Evolutionary conservation across 2,113 vertebrate species (phyloP), one percentile per base, ranked within the genome.

Genomic region (Eretmochelys imbricata): DNA sequence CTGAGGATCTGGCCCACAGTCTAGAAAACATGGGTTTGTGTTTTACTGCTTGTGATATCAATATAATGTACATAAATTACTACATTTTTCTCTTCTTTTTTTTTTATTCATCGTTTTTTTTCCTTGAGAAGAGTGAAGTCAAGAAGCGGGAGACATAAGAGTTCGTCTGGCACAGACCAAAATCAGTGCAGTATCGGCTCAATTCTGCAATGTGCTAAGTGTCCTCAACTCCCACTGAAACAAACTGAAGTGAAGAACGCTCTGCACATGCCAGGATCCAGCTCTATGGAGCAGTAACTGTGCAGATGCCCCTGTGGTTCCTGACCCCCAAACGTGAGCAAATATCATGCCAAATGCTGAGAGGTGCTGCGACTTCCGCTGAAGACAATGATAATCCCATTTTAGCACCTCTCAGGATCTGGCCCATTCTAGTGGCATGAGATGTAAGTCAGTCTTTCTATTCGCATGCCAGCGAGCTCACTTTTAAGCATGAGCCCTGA

Each of bases 181-280:
- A 46, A 0, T 17, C 81, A 84, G 85, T 10, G 8, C 38, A 69
- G 6, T 42, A 69, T 87, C 5, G 3, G 27, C 8, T 80, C n/a
- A 12, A 8, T 83, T n/a, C 38, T 85, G 13, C 6, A 75, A 7
- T 20, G 11, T 5, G 35, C 31, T 29, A 50, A 83, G 4, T 49
- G 84, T 1, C 4, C 29, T 93, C 19, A 46, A 51, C 4, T 81
- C 1, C 0, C 5, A 80, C 3, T 14, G 29, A 1, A 5, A 9
- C 62, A 27, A 20, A 50, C 25, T 81, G 38, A 90, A 19, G 57
- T 35, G 48, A 4, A 0, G 16, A 69, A n/a, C n/a, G 17, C 1
- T 93, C n/a, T 46, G 54, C 17, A 55, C 6, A 72, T 46, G 20
- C 51, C 76, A 79, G 48, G 1, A 53, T 75, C 2, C 10, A 65